Percentiles rank a stretch among this genome's conserved stretches.
Evolutionary conservation across 2,888 invertebrate genomes (phyloP).

Genomic region (Leuctra nigra): DNA sequence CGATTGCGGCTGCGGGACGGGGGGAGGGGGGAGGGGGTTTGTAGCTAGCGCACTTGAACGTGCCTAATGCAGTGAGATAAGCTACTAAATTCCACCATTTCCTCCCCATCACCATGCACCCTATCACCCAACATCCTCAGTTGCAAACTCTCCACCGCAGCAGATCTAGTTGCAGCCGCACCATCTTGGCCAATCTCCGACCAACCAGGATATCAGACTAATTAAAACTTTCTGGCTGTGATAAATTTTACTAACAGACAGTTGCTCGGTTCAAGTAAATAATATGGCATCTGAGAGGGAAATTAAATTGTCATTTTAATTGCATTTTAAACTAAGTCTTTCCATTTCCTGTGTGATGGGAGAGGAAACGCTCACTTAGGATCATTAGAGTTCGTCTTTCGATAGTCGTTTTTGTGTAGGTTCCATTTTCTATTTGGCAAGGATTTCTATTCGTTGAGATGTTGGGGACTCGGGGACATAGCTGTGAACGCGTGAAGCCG

Average conservation of each 20-base stretch:
- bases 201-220: conserved; percentile 22
- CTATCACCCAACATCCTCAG: conserved; percentile 4
- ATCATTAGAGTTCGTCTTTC: no score
- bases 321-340: no score
- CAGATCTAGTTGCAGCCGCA: neutral
- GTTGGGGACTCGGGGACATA: no score
- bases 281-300: conserved; percentile 12
- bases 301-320: conserved; percentile 22
- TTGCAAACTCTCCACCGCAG: neutral
- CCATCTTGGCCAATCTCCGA: conserved; percentile 17
- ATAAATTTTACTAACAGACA: conserved; percentile 21
- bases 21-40: no score
- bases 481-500: no score
- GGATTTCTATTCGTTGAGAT: no score
- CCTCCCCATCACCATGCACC: conserved; percentile 12
- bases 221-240: conserved; percentile 24
- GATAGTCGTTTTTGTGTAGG: conserved; percentile 19
- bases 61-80: conserved; percentile 20
- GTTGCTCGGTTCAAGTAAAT: conserved; percentile 10
- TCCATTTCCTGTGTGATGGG: no score
- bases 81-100: conserved; percentile 13
- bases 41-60: no score
- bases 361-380: no score
- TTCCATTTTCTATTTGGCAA: conserved; percentile 1
- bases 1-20: no score